Evolutionary conservation across 2,888 invertebrate species (phyloP), one percentile per base, ranked within the genome.

Genomic region (Corbicula japonica): DNA sequence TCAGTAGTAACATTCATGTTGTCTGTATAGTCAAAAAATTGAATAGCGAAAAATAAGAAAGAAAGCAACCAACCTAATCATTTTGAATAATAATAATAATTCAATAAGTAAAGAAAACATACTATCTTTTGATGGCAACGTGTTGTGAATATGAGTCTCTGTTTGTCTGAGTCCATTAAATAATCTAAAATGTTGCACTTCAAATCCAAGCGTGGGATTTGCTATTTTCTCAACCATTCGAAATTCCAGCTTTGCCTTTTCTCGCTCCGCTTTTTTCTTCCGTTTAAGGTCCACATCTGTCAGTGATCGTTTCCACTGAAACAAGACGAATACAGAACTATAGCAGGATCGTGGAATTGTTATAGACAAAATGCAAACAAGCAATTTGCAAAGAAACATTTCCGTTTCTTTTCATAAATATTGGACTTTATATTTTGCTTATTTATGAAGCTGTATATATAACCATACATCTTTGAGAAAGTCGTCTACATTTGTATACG

Each of bases 281-380:
- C 83, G 54, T 41, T 76, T 80, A 69, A 80, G 62, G 38, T 83
- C 83, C 2, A 83, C 56, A 35, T 83, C 83, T 3, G 83, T 83
- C 6, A 78, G 61, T 1, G 80, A 65, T 2, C 83, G 56, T 50
- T 83, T 83, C 83, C 83, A 83, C 83, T 83, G 83, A 52, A 76
- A 80, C 28, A 12, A 32, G 28, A 48, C 35, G 6, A 35, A n/a
- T n/a, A n/a, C n/a, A n/a, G n/a, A n/a, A n/a, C n/a, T n/a, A n/a
- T n/a, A n/a, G n/a, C n/a, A 12, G 21, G 21, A 8, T 18, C 21
- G 6, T 21, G 15, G 21, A 18, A 8, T 28, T 35, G 12, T 35
- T 5, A 60, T 35, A 38, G 23, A 35, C 10, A 35, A 23, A 35
- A 10, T 12, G 21, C 34, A 8, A 35, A 8, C 21, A 21, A 5